Base-by-base conservation (phyloP, 2,113 vertebrate genomes). In the Pungitius pungitius region DNA sequence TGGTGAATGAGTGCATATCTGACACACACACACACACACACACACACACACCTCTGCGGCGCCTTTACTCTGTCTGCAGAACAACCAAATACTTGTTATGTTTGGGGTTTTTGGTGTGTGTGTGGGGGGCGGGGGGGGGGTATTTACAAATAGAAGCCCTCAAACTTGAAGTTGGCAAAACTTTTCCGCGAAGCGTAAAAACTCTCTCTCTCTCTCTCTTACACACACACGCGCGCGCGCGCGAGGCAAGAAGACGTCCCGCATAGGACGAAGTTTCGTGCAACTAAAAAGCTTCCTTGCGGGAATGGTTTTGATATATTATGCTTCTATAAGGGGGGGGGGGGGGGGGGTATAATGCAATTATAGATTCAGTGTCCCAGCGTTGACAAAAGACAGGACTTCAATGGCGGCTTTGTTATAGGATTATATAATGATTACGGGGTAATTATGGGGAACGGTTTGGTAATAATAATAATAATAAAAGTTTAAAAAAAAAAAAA, bases 351-450 rank as follows among this genome's bases (percentile, higher is more conserved):
- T 95, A 97, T 96, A 96, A 97, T 96, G 95, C 95, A 96, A 98
- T 97, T 96, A 97, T 95, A 95, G 94, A 96, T 97, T 96, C 96
- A 95, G 95, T 95, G 94, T 96, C 95, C 95, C 94, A 90, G 95
- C 96, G 93, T 93, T 96, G 95, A 97, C 96, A 96, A 97, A 98
- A 98, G 95, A 95, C 94, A 93, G 94, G 93, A 94, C 94, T 95
- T 97, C 95, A 98, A 98, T 96, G 92, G 95, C 94, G 92, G 95
- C 97, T 98, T 99, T 98, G 97, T 99, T 97, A 94, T 93, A 91
- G 95, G 97, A 98, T 99, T 98, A 99, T 98, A 98, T 98, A 97
- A 99, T 98, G 96, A 98, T 96, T 95, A 95, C 95, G 96, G 94
- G 95, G 95, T 97, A 97, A 97, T 99, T 97, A 97, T 96, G 96